These are phyloP conservation scores for Microcebus jonahi DNA, from an alignment of 2,113 vertebrate genomes.

Conservation along the genomic window DNA sequence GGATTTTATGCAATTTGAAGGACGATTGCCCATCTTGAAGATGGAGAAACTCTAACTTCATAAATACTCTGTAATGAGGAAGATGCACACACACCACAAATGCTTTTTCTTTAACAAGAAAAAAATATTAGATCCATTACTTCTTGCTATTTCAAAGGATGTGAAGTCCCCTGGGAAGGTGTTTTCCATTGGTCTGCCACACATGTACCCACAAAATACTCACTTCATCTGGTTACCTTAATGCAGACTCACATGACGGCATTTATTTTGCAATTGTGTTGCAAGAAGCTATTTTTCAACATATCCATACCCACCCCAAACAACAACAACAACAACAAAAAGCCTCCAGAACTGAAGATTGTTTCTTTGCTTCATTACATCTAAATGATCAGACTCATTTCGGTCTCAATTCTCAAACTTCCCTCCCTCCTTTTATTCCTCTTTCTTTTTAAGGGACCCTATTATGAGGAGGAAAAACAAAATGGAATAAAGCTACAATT, in stretches of 20 bases:
- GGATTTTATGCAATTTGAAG: slow-evolving; percentile 40
- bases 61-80: slow-evolving; percentile 20
- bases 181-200: background rate
- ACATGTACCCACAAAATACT: background rate
- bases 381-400: slow-evolving; percentile 75
- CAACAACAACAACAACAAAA: slow-evolving; percentile 40
- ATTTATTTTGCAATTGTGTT: background rate
- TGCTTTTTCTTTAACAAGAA: background rate
- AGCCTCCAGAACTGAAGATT: slow-evolving; percentile 61
- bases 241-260: background rate
- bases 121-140: background rate
- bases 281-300: slow-evolving; percentile 44
- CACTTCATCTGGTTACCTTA: background rate
- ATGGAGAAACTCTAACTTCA: background rate
- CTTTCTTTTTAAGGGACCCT: slow-evolving; percentile 69
- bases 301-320: background rate
- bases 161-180: background rate
- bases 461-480: slow-evolving; percentile 69
- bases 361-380: slow-evolving; percentile 79
- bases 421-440: slow-evolving; percentile 58
- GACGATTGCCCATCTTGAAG: background rate
- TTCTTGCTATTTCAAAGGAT: slow-evolving; percentile 12
- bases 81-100: background rate
- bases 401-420: slow-evolving; percentile 67
- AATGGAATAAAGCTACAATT: slow-evolving; percentile 75